Base-by-base conservation (phyloP, 2,797 vertebrate genomes). In the Sebastes kiyomatsui region DNA sequence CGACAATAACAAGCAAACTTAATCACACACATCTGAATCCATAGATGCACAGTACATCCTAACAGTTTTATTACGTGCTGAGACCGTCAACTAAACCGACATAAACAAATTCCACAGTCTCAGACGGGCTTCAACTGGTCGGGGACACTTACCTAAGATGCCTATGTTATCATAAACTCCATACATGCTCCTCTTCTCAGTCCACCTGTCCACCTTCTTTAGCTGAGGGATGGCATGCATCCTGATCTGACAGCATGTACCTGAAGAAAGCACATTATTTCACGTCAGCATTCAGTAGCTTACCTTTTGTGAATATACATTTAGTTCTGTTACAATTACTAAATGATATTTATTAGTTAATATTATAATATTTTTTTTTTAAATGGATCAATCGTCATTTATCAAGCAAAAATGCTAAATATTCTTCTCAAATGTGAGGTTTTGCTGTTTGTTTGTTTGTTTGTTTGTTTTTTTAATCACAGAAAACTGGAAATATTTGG, bases 161-260 rank as follows among this genome's bases (percentile, higher is more conserved):
- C 97, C 98, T 5, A 99, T 95, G 90, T 99, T 98, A 87, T 99
- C 98, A 80, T 99, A 99, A 18, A 98, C 94, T 2, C 98, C 98
- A 69, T 95, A 99, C 94, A 97, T 94, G 82, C 95, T 96, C 75
- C 97, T 96, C 85, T 99, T 99, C 89, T 97, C 93, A 0, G 96
- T 97, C 98, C 98, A 99, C 54, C 97, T 94, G 92, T 99, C 98
- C 70, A 97, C 96, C 12, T 77, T 88, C 89, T 96, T 97, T 1
- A 56, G 95, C 55, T 90, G 78, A 20, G 96, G 96, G 12, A 96
- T 94, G 0, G 96, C 92, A n/a, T 96, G 91, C 93, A 90, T 97
- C 78, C 87, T 90, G 46, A 95, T 66, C 33, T 88, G 88, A 23
- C 85, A 81, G 25, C 95, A 92, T 1, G 87, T 61, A 35, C 95